A percentile compares a stretch with the other conserved stretches of the same genome.
Evolutionary conservation across 2,888 invertebrate genomes (phyloP).

Genomic region (Lycophotia porphyrea): DNA sequence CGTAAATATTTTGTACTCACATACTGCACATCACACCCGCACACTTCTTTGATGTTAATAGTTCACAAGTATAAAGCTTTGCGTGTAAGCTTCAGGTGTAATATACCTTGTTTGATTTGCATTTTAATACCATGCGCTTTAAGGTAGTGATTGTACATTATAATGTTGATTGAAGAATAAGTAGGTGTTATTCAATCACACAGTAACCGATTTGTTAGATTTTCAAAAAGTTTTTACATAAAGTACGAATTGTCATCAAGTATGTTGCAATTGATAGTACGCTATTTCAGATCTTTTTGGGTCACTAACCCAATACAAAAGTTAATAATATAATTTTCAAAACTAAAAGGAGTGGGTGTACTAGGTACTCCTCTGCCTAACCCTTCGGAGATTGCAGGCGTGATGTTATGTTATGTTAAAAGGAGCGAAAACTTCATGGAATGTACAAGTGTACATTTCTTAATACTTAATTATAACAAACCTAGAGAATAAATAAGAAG

Average conservation of each 20-base stretch:
- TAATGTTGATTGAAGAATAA: neutral
- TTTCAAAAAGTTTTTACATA: neutral
- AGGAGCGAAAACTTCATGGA: neutral
- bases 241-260: neutral
- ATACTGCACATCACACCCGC: slow-evolving; percentile 33
- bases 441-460: neutral
- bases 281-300: neutral
- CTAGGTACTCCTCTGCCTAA: too few species aligned
- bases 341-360: too few species aligned
- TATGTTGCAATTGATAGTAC: neutral
- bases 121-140: slow-evolving; percentile 24
- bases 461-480: neutral
- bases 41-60: slow-evolving; percentile 30
- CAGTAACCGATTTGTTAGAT: neutral
- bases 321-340: neutral
- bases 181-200: neutral
- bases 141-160: neutral
- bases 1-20: slow-evolving; percentile 21
- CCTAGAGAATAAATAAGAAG: neutral
- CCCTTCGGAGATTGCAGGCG: too few species aligned
- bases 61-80: slow-evolving; percentile 43
- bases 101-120: slow-evolving; percentile 35
- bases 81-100: slow-evolving; percentile 40
- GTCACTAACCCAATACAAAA: neutral
- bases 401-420: too few species aligned